Conservation (phyloP, 2,888 invertebrate genomes). For the Hetaerina titia region DNA sequence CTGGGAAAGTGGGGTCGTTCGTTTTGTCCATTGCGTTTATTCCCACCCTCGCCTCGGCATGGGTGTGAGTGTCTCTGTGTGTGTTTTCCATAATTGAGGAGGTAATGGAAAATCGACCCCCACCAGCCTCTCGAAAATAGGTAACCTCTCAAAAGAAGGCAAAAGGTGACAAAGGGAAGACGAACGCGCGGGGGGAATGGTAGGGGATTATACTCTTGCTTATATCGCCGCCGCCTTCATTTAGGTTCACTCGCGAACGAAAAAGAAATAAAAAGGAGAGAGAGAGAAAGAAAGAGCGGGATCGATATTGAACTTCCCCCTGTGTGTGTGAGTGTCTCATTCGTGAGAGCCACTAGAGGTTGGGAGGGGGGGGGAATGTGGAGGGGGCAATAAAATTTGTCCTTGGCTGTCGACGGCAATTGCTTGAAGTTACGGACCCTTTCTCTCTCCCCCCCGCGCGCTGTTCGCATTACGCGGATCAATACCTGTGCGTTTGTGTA, state of each 20-base stretch:
- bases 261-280: not conserved
- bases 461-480: not conserved
- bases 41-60: not conserved
- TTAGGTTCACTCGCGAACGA: not conserved
- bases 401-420: conserved; percentile 16
- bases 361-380: too few relatives aligned
- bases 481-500: conserved; percentile 19
- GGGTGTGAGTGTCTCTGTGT: not conserved
- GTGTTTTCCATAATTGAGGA: not conserved
- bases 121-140: not conserved
- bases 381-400: conserved; percentile 17
- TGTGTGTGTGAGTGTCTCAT: not conserved
- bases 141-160: not conserved
- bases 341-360: not conserved
- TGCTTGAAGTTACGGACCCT: not conserved
- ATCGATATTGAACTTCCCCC: conserved; percentile 21
- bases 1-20: not conserved
- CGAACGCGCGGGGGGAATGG: not conserved
- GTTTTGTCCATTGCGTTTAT: not conserved
- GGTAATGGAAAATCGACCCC: not conserved
- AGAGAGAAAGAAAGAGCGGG: not conserved
- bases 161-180: not conserved
- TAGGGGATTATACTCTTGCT: not conserved
- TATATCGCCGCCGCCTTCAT: not conserved
- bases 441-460: not conserved